phyloP scores from a whole-genome alignment of 2,888 invertebrate genomes.

The Mamestra brassicae region DNA sequence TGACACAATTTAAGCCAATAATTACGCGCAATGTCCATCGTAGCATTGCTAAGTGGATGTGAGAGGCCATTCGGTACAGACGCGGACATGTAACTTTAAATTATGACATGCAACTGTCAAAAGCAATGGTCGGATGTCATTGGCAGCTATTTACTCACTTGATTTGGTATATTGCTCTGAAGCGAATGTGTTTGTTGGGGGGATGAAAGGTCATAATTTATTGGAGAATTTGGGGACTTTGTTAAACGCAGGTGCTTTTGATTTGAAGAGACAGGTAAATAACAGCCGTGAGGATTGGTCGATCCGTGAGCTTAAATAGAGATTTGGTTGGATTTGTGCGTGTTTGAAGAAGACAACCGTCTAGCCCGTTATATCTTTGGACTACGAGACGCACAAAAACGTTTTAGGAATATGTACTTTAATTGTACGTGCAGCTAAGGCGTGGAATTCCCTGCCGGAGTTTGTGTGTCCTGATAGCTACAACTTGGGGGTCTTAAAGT shows the following conservation, averaged over 20 bases:
- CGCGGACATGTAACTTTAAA: conserved; percentile 64
- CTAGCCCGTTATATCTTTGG: no score
- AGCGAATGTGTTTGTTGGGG: conserved; percentile 1
- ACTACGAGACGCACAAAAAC: no score
- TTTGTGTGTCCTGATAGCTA: no score
- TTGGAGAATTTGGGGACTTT: neutral
- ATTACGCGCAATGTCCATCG: conserved; percentile 64
- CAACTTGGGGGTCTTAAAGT: no score
- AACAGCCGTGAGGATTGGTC: no score
- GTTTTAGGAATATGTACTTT: no score
- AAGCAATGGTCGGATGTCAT: conserved; percentile 49
- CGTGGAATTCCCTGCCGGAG: no score
- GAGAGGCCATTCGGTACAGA: conserved; percentile 72
- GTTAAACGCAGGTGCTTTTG: neutral
- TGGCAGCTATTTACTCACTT: conserved; percentile 54
- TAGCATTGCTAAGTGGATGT: conserved; percentile 63
- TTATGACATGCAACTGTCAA: conserved; percentile 69
- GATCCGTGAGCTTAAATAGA: no score
- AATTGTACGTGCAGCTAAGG: no score
- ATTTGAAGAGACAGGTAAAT: neutral
- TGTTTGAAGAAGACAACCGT: no score
- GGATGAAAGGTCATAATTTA: neutral
- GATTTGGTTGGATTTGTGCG: no score
- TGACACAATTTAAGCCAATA: conserved; percentile 55
- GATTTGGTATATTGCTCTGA: conserved; percentile 41